Conservation (phyloP, 1,140 invertebrate species). For the Frieseomelitta varia region DNA sequence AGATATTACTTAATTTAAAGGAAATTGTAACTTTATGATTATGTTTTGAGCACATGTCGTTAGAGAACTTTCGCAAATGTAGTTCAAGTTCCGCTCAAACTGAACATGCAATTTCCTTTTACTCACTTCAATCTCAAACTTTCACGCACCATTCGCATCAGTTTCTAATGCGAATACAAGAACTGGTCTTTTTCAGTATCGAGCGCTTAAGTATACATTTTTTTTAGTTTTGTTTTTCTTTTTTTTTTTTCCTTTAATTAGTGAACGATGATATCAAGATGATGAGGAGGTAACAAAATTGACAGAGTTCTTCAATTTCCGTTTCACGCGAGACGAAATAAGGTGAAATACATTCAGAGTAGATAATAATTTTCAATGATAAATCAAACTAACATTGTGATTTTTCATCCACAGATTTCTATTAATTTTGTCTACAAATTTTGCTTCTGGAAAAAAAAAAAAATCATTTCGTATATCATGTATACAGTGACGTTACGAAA, state of each 20-base stretch:
- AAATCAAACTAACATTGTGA: too few species aligned
- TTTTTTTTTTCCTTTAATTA: not conserved
- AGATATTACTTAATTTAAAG: constrained; percentile 45
- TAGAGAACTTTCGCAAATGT: not conserved
- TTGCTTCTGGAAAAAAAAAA: not conserved
- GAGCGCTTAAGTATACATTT: not conserved
- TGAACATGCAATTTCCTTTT: not conserved
- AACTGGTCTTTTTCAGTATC: not conserved
- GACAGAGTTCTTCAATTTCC: not conserved
- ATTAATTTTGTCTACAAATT: not conserved
- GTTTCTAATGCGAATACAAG: too few species aligned
- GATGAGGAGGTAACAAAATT: not conserved
- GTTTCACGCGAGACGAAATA: not conserved
- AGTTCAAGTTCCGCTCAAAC: not conserved
- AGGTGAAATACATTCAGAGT: not conserved
- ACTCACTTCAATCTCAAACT: not conserved
- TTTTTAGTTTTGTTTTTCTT: not conserved
- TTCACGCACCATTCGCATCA: not conserved
- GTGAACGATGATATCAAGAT: constrained; percentile 1
- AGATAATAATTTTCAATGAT: not conserved
- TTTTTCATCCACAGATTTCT: too few species aligned
- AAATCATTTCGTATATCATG: not conserved
- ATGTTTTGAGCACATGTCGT: constrained; percentile 54
- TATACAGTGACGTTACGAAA: not conserved
- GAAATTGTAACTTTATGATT: constrained; percentile 49